phyloP scores from a whole-genome alignment of 1,140 invertebrate species.

The Neodiprion virginianus region DNA sequence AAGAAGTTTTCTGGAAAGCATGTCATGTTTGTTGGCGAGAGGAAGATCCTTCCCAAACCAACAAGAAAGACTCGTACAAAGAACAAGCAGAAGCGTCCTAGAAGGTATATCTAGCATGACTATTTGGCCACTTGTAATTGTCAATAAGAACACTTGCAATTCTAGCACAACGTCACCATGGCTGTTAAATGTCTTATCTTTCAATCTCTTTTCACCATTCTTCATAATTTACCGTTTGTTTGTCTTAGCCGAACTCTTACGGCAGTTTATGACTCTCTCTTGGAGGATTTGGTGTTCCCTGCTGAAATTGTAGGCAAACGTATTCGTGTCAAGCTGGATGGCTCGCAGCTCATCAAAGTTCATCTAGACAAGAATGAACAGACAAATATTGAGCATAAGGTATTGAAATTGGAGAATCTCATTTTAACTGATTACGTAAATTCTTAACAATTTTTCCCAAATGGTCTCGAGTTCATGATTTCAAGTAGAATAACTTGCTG shows the following conservation, averaged over 20 bases:
- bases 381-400: conserved; percentile 99
- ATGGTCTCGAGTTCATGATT: conserved; percentile 9
- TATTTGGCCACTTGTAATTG: neutral
- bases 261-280: conserved; percentile 94
- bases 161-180: conserved; percentile 19
- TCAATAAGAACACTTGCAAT: neutral
- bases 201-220: neutral
- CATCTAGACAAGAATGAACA: conserved; percentile 98
- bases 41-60: conserved; percentile 97
- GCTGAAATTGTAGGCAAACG: conserved; percentile 99
- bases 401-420: conserved; percentile 55
- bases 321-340: conserved; percentile 94
- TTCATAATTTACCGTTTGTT: conserved; percentile 14
- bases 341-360: conserved; percentile 95
- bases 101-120: conserved; percentile 65
- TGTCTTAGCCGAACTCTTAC: conserved; percentile 87
- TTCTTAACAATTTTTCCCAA: conserved; percentile 3
- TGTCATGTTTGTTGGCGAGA: conserved; percentile 97
- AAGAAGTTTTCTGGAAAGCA: conserved; percentile 99
- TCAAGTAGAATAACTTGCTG: neutral
- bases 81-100: conserved; percentile 97
- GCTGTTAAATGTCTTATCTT: conserved; percentile 9
- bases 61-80: conserved; percentile 93
- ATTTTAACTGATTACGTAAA: conserved; percentile 1
- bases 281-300: conserved; percentile 98